Evolutionary conservation across 1,140 invertebrate species (phyloP).

Genomic region (Calliopsis andreniformis): DNA sequence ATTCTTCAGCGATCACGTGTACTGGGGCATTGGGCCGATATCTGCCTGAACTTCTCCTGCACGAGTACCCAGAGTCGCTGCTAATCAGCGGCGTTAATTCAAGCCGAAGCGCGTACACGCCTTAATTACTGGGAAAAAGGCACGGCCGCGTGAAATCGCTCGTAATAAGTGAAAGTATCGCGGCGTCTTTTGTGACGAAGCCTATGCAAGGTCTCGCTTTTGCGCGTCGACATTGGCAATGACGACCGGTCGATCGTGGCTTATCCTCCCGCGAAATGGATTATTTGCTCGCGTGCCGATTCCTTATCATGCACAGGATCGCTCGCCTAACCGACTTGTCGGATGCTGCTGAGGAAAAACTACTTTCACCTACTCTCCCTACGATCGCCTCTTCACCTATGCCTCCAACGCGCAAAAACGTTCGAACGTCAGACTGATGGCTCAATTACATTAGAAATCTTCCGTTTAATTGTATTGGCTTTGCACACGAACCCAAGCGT

Average conservation of each 20-base stretch:
- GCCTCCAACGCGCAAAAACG: too few species aligned
- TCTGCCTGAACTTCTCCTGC: not conserved
- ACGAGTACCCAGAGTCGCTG: not conserved
- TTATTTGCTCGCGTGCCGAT: conserved; percentile 27
- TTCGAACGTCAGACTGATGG: too few species aligned
- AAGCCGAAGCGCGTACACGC: not conserved
- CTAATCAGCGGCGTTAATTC: conserved; percentile 15
- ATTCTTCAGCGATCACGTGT: too few species aligned
- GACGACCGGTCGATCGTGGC: not conserved
- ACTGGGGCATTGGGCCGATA: not conserved
- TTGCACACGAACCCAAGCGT: too few species aligned
- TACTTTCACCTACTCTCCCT: conserved; percentile 23
- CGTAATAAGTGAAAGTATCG: conserved; percentile 35
- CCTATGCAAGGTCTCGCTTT: conserved; percentile 18
- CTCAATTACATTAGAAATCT: too few species aligned
- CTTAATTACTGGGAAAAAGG: conserved; percentile 17
- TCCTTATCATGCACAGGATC: not conserved
- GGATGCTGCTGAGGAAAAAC: not conserved
- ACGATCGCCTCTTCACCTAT: not conserved
- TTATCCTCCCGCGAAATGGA: not conserved
- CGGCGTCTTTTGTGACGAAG: conserved; percentile 16
- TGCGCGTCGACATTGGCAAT: conserved; percentile 5
- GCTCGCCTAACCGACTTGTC: conserved; percentile 5
- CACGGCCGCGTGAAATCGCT: conserved; percentile 17
- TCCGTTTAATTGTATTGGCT: too few species aligned